A percentile compares a stretch with the other conserved stretches of the same genome.
Evolutionary conservation across 2,888 invertebrate species (phyloP).

Genomic region (Osedax frankpressi): DNA sequence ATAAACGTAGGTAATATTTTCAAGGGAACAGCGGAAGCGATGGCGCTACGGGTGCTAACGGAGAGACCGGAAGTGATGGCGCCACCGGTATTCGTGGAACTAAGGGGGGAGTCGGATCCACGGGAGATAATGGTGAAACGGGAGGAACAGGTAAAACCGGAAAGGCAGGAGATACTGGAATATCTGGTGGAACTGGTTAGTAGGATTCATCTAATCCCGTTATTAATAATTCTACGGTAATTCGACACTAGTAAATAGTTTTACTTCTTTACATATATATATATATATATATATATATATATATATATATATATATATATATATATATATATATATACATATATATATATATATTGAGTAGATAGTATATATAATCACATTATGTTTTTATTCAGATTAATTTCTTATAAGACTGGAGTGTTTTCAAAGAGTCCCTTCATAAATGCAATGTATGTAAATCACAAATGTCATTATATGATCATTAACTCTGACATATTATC

Average conservation of each 20-base stretch:
- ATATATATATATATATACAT: neutral
- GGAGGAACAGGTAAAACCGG: conserved; percentile 12
- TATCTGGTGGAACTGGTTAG: neutral
- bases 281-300: conserved; percentile 9
- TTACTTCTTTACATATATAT: neutral
- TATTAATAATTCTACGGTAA: too few species aligned
- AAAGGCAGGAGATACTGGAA: conserved; percentile 13
- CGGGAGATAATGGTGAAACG: conserved; percentile 11
- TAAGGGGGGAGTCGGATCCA: conserved; percentile 13
- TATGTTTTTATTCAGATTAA: too few species aligned
- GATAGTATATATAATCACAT: too few species aligned
- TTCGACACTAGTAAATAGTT: too few species aligned
- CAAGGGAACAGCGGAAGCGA: neutral
- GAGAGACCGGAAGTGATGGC: neutral
- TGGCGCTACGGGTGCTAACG: neutral
- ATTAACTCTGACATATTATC: neutral
- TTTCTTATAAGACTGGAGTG: too few species aligned
- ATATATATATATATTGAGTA: neutral
- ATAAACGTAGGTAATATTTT: too few species aligned
- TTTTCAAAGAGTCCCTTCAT: too few species aligned
- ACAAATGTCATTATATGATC: too few species aligned
- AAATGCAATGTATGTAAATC: too few species aligned
- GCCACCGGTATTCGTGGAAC: conserved; percentile 14
- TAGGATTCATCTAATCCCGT: too few species aligned
- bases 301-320: conserved; percentile 1